Base-by-base conservation (phyloP, 2,797 vertebrate species). In the Danio kyathit region DNA sequence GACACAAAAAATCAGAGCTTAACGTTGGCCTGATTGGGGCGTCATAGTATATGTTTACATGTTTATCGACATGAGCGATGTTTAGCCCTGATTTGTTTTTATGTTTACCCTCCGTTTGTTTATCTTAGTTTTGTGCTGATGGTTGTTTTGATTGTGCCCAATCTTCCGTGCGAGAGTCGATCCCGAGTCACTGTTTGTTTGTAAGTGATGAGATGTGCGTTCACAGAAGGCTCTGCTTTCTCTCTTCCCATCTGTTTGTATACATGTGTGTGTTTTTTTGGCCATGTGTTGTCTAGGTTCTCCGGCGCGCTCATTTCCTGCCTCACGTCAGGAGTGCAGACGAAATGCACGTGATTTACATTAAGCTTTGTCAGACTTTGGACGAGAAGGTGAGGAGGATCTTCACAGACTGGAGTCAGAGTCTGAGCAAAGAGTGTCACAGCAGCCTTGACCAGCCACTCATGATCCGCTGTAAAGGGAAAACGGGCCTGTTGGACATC, bases 311-410 rank as follows among this genome's bases (percentile, higher is more conserved):
- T 61, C 87, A 92, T 83, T 94, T 96, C 87, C 81, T 96, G 85
- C 88, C 93, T 0, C 89, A 92, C 13, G 92, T 90, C 11, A 85
- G 88, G 38, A 91, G 73, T 0, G 79, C 86, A 8, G 93, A 94
- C 51, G 93, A 94, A 82, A 84, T 91, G 1, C 9, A 90, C 5
- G 83, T 81, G 13, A 83, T 83, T 12, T 89, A 93, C 11, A 87
- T 80, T 59, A 93, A 95, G 85, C 90, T 89, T 52, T 86, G 90
- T 6, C 95, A 95, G 82, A 84, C 90, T 52, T 86, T 96, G 79
- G 95, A 96, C 0, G 95, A 97, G 66, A 81, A 93, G 46, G 88
- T 95, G 81, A 92, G 92, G 59, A 94, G 86, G 85, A 87, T 90
- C 66, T 95, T 94, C 84, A 93, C 89, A 4, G 91, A 93, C 8